Evolutionary conservation across 1,140 invertebrate genomes (phyloP).

Genomic region (Coelopa frigida): DNA sequence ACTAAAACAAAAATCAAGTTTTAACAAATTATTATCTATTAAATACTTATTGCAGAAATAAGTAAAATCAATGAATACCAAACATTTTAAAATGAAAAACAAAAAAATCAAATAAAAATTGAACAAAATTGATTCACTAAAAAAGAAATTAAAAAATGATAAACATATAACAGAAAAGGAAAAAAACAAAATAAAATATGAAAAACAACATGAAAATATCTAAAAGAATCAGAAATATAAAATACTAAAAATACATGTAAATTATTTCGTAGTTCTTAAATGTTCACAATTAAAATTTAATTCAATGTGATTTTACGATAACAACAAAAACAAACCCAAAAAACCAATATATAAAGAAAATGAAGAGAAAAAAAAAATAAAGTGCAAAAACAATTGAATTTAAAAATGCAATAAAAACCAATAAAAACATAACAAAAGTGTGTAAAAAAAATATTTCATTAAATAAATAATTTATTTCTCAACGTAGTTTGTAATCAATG

Average conservation of each 20-base stretch:
- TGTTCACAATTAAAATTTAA: slow-evolving; percentile 29
- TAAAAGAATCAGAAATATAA: slow-evolving; percentile 3
- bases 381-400: slow-evolving; percentile 7
- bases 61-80: slow-evolving; percentile 1
- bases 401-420: slow-evolving; percentile 22
- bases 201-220: slow-evolving; percentile 20
- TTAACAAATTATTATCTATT: too few relatives aligned
- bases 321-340: slow-evolving; percentile 14
- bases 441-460: slow-evolving; percentile 37
- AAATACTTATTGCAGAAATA: background rate
- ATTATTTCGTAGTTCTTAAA: slow-evolving; percentile 39
- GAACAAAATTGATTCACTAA: slow-evolving; percentile 6
- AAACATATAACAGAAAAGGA: slow-evolving; percentile 13
- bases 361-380: background rate
- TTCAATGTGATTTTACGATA: slow-evolving; percentile 6
- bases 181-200: slow-evolving; percentile 15
- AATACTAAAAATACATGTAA: slow-evolving; percentile 32
- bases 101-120: slow-evolving; percentile 11
- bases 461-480: too few relatives aligned
- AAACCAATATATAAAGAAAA: slow-evolving; percentile 6
- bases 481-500: too few relatives aligned
- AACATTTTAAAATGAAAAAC: slow-evolving; percentile 1
- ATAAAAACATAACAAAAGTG: slow-evolving; percentile 15
- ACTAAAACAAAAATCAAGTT: too few relatives aligned
- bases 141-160: slow-evolving; percentile 18